A percentile compares a stretch with the other conserved stretches of the same genome.
Conservation (phyloP, 2,113 vertebrate genomes). For the Chloropsis hardwickii region DNA sequence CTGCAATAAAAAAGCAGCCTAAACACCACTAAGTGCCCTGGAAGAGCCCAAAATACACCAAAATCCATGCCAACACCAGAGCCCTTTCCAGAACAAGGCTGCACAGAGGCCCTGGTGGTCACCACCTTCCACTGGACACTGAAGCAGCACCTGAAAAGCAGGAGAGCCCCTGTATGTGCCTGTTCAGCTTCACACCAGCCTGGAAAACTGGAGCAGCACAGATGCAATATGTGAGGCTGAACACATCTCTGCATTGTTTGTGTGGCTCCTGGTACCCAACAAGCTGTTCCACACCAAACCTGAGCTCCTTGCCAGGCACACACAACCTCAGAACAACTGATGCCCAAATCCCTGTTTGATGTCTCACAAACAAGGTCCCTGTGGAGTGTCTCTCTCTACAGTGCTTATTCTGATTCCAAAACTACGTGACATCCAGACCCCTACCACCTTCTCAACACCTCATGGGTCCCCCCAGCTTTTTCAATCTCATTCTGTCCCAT, state of each 20-base stretch:
- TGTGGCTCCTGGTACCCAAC: neutral
- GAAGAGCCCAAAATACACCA: neutral
- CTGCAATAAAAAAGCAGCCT: neutral
- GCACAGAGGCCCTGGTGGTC: neutral
- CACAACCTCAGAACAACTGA: accelerated
- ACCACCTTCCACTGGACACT: too few relatives aligned
- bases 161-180: accelerated
- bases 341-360: accelerated
- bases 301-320: neutral
- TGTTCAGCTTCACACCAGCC: neutral
- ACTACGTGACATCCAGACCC: neutral
- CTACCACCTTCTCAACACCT: neutral
- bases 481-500: neutral
- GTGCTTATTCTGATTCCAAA: neutral
- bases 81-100: neutral
- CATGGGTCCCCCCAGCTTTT: accelerated
- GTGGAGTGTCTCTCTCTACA: neutral
- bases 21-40: accelerated
- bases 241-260: accelerated
- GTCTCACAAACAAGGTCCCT: neutral
- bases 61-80: neutral
- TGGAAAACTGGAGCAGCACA: neutral
- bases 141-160: neutral
- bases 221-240: neutral
- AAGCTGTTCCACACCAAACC: neutral